phyloP scores from a whole-genome alignment of 2,888 invertebrate species.

The Thera obeliscata region DNA sequence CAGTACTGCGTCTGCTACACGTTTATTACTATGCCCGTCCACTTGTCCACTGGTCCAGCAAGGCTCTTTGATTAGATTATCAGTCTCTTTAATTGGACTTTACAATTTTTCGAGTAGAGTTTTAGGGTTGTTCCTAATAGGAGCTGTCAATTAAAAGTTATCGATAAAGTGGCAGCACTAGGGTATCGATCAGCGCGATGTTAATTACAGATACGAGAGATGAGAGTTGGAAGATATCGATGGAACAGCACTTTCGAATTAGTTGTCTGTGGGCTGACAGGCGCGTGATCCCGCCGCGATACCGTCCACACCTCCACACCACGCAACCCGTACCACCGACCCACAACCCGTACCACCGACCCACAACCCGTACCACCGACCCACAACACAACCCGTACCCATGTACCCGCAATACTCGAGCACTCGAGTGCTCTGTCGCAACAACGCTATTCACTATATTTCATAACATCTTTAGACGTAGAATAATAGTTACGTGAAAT shows the following conservation, averaged over 20 bases:
- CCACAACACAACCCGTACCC: too few species aligned
- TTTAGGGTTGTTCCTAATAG: constrained; percentile 52
- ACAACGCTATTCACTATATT: constrained; percentile 20
- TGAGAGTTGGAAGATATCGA: constrained; percentile 26
- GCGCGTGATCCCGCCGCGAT: constrained; percentile 40
- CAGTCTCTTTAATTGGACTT: constrained; percentile 43
- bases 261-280: constrained; percentile 46
- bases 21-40: not conserved
- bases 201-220: constrained; percentile 67
- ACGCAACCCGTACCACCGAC: not conserved
- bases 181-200: constrained; percentile 65
- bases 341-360: too few species aligned
- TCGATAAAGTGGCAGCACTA: constrained; percentile 47
- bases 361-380: too few species aligned
- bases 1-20: too few species aligned
- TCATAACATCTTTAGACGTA: constrained; percentile 4
- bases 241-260: constrained; percentile 42
- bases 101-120: constrained; percentile 40
- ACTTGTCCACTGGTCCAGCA: constrained; percentile 9
- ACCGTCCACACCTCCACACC: not conserved
- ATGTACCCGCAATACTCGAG: too few species aligned
- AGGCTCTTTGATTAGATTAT: constrained; percentile 40
- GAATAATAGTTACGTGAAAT: constrained; percentile 14
- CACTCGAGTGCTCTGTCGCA: not conserved
- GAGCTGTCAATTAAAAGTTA: constrained; percentile 59